A percentile compares a stretch with the other conserved stretches of the same genome.
Evolutionary conservation across 2,888 invertebrate species (phyloP).

Genomic region (Altica lythri): DNA sequence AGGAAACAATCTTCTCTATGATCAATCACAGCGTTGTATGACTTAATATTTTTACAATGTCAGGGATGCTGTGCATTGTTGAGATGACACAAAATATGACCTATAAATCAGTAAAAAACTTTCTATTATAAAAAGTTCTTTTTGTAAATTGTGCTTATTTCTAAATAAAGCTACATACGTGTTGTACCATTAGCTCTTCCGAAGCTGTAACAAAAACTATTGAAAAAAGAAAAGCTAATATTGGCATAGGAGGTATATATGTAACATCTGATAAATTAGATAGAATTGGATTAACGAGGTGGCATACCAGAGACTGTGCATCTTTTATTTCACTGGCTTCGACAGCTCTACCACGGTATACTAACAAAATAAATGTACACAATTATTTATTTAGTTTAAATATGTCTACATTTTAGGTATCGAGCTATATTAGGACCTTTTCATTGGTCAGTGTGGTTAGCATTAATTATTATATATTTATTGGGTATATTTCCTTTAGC

Average conservation of each 20-base stretch:
- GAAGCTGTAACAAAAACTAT: conserved; percentile 67
- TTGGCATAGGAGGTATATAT: conserved; percentile 76
- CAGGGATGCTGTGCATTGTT: too few species aligned
- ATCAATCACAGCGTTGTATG: too few species aligned
- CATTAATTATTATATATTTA: conserved; percentile 71
- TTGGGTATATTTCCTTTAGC: conserved; percentile 76
- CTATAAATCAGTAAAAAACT: too few species aligned
- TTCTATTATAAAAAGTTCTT: too few species aligned
- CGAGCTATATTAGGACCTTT: conserved; percentile 84
- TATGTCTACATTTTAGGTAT: conserved; percentile 65
- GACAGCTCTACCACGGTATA: conserved; percentile 74
- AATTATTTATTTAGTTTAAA: too few species aligned
- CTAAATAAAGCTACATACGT: too few species aligned
- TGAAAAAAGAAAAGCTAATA: conserved; percentile 61
- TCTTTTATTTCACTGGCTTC: conserved; percentile 77
- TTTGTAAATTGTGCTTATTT: too few species aligned
- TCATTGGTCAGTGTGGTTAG: conserved; percentile 80
- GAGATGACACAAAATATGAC: too few species aligned
- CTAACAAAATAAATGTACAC: conserved; percentile 3
- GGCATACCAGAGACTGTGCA: conserved; percentile 77
- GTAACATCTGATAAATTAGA: conserved; percentile 61
- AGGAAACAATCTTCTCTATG: too few species aligned
- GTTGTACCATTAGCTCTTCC: conserved; percentile 64
- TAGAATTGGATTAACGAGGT: conserved; percentile 65
- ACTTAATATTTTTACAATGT: too few species aligned